phyloP scores from a whole-genome alignment of 1,140 invertebrate species.

The Lepidostoma basale region DNA sequence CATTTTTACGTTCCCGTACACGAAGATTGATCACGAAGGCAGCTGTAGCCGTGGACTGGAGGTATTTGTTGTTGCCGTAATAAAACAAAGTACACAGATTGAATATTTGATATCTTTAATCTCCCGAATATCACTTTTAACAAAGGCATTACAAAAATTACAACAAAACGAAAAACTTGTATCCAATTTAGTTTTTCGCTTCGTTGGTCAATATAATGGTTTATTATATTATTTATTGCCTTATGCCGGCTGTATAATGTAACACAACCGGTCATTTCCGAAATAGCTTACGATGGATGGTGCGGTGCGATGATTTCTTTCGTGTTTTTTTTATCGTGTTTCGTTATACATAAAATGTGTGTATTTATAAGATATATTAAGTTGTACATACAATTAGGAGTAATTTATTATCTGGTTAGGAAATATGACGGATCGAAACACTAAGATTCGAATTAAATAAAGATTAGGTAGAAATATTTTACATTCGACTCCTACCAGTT shows the following conservation, averaged over 20 bases:
- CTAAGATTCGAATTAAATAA: not conserved
- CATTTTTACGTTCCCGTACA: no score
- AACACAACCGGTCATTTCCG: slow-evolving; percentile 36
- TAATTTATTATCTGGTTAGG: slow-evolving; percentile 11
- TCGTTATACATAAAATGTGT: slow-evolving; percentile 27
- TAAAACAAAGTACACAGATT: no score
- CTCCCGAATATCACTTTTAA: slow-evolving; percentile 7
- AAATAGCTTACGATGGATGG: slow-evolving; percentile 33
- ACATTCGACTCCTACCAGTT: no score
- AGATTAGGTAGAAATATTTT: no score
- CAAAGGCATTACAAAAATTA: slow-evolving; percentile 21
- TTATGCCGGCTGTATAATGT: slow-evolving; percentile 32
- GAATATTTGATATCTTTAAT: slow-evolving; percentile 14
- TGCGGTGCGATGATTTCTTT: slow-evolving; percentile 31
- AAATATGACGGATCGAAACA: not conserved
- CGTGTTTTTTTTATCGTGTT: slow-evolving; percentile 26
- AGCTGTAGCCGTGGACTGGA: no score
- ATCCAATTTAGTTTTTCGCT: slow-evolving; percentile 43
- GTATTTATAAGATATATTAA: slow-evolving; percentile 9
- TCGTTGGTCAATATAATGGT: slow-evolving; percentile 40
- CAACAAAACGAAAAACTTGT: slow-evolving; percentile 33
- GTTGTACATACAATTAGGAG: not conserved
- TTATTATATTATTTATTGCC: slow-evolving; percentile 40
- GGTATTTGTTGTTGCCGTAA: no score
- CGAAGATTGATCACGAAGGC: no score